These are phyloP conservation scores for Lemur catta DNA, from an alignment of 2,797 vertebrate genomes.

Conservation along the genomic window DNA sequence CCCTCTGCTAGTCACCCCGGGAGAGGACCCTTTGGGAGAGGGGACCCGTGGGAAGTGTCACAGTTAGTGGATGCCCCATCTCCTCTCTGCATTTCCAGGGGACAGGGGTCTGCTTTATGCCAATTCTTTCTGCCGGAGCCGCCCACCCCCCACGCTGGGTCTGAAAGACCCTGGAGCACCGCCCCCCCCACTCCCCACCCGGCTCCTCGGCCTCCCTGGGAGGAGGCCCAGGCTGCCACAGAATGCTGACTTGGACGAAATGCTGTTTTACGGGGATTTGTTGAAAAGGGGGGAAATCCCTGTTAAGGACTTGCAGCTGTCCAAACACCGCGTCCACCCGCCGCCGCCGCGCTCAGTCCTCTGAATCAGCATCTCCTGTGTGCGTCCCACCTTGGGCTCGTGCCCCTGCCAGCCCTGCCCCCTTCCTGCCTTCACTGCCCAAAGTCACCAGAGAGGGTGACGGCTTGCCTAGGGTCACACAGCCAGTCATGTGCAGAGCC, in stretches of 20 bases:
- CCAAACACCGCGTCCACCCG: constrained; percentile 82
- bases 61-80: background rate
- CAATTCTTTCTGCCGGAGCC: background rate
- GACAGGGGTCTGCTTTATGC: background rate
- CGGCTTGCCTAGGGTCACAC: background rate
- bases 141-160: background rate
- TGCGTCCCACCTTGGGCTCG: constrained; percentile 75
- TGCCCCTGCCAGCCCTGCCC: constrained; percentile 6
- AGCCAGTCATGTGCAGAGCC: background rate
- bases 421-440: constrained; percentile 12
- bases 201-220: constrained; percentile 49
- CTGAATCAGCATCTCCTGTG: constrained; percentile 82
- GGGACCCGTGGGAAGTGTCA: background rate
- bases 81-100: background rate
- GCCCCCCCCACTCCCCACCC: background rate
- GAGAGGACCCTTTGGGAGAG: background rate
- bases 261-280: constrained; percentile 83
- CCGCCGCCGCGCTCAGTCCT: constrained; percentile 67
- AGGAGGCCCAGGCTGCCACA: constrained; percentile 69
- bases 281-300: constrained; percentile 82
- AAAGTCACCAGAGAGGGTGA: constrained; percentile 38
- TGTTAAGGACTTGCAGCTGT: constrained; percentile 85
- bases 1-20: background rate
- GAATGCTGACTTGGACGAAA: constrained; percentile 82
- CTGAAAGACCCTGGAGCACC: constrained; percentile 27